Percentiles rank a stretch among this genome's conserved stretches.
Conservation (phyloP, 37 sponge, comb jelly and placozoan genomes). For the Theonella swinhoei region DNA sequence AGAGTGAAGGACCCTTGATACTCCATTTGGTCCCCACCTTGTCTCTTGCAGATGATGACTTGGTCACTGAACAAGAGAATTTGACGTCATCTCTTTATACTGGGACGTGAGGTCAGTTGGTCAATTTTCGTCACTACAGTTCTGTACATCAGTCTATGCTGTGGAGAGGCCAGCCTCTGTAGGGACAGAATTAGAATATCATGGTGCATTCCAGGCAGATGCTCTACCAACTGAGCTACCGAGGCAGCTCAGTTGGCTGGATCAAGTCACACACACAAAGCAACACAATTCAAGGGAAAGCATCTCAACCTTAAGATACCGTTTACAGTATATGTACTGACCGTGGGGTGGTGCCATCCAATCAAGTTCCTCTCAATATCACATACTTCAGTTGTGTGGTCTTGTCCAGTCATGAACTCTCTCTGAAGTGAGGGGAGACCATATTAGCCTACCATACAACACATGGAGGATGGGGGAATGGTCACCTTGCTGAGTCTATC, state of each 20-base stretch:
- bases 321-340: too few species aligned
- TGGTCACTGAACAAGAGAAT: conserved; percentile 84
- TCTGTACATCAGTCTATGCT: conserved; percentile 48
- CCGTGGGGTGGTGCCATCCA: too few species aligned
- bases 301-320: too few species aligned
- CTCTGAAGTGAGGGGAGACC: too few species aligned
- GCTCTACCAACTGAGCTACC: too few species aligned
- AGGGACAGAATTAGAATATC: too few species aligned
- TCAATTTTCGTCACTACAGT: conserved; percentile 43
- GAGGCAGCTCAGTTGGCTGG: too few species aligned
- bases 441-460: too few species aligned
- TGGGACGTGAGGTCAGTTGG: conserved; percentile 7
- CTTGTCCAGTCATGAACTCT: conserved; percentile 61
- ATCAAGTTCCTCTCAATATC: conserved; percentile 64
- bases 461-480: too few species aligned
- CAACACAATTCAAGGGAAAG: too few species aligned
- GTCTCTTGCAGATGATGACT: conserved; percentile 66
- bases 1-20: conserved; percentile 52
- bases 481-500: conserved; percentile 68
- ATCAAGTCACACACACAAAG: too few species aligned
- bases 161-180: conserved; percentile 69
- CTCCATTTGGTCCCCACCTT: conserved; percentile 16
- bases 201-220: too few species aligned
- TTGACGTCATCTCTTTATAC: conserved; percentile 34
- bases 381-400: conserved; percentile 68